Base-by-base conservation (phyloP, 2,888 invertebrate genomes). In the Lithodes maja region DNA sequence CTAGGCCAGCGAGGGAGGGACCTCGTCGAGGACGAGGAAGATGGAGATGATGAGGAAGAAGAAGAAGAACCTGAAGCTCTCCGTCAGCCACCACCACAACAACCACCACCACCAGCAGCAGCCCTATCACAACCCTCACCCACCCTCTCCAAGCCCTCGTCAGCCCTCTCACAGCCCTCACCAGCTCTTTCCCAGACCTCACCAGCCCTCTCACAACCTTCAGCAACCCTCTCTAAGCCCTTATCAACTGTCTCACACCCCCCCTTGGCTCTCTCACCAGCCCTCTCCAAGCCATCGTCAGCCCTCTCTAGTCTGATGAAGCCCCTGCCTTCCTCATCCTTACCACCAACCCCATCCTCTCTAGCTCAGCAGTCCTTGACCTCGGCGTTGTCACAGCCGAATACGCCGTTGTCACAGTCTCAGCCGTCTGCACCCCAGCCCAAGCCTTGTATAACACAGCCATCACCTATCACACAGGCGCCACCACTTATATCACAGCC, bases 11-110 rank as follows among this genome's bases (percentile, higher is more conserved):
- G 83, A n/a, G 84, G 83, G 55, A 82, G 83, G 53, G 86, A 82
- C 33, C 81, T 89, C 85, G 82, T 86, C 0, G 90, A 90, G 69
- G 88, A 90, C 2, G 90, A 90, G 17, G 87, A 87, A 33, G 83
- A 83, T 3, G 84, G 71, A 2, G 84, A 86, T 61, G 86, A 86
- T 3, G 86, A 86, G 12, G 86, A 85, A 3, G 86, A 86, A 7
- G 86, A 85, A 15, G 85, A 82, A 1, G 88, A 88, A 50, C 87
- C 85, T 61, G 90, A 90, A 69, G 87, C 90, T n/a, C 85, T 78
- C 52, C 80, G 83, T 7, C 85, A 85, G 33, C 15, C 85, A 12
- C 79, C 83, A n/a, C 83, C 83, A 12, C 33, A 33, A 33, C 33
- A 33, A 33, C 87, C 83, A 69, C 71, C 54, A 9, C 84, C 87